A percentile compares a stretch with the other conserved stretches of the same genome.
Conservation (phyloP, 2,888 invertebrate species). For the Yponomeuta malinellus region DNA sequence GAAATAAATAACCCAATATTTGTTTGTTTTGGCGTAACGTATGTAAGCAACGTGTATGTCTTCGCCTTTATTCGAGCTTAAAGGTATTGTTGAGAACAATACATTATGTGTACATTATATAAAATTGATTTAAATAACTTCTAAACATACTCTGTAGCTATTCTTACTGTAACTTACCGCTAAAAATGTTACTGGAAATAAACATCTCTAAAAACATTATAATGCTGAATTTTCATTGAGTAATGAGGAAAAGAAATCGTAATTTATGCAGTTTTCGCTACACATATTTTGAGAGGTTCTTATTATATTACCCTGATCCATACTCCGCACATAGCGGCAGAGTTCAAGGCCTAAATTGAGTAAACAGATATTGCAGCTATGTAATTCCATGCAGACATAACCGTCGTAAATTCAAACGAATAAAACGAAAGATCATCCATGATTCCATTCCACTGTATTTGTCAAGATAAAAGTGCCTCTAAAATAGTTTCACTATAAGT, state of each 20-base stretch:
- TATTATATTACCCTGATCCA: not conserved
- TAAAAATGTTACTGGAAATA: conserved; percentile 30
- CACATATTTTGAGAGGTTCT: no score
- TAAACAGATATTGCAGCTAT: no score
- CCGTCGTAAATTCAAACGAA: not conserved
- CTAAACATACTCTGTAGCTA: not conserved
- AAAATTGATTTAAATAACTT: not conserved
- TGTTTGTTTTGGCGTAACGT: conserved; percentile 20
- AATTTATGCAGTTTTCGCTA: no score
- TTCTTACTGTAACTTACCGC: not conserved
- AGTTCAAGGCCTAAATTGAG: not conserved
- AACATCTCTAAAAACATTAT: conserved; percentile 25
- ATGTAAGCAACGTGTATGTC: conserved; percentile 25
- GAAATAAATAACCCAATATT: not conserved
- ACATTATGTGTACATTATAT: not conserved
- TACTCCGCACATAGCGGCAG: not conserved
- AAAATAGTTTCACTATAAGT: conserved; percentile 43
- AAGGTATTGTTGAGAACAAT: conserved; percentile 16
- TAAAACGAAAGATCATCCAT: conserved; percentile 22
- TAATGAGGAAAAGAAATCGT: not conserved
- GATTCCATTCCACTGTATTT: conserved; percentile 52
- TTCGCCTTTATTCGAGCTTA: conserved; percentile 51
- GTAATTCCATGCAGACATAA: not conserved
- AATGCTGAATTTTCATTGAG: conserved; percentile 14
- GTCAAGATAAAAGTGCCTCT: conserved; percentile 49